Conservation (phyloP, 2,113 vertebrate genomes). For the Cygnus buccinator region DNA sequence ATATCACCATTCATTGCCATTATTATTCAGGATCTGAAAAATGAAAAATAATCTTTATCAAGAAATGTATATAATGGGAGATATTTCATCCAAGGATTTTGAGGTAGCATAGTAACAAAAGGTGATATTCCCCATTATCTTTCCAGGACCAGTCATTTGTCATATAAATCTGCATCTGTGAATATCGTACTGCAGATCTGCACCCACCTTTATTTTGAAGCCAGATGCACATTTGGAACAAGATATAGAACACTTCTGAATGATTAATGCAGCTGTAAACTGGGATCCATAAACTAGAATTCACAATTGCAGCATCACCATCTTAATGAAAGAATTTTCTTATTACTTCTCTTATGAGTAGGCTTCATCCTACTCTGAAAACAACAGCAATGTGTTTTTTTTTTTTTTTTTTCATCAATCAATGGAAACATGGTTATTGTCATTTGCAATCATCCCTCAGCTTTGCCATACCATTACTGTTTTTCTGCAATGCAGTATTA, state of each 20-base stretch:
- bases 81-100: neutral
- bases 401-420: neutral
- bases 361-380: neutral
- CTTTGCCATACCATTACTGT: neutral
- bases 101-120: neutral
- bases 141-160: constrained; percentile 78
- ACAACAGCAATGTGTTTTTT: neutral
- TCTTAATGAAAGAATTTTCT: constrained; percentile 1
- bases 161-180: constrained; percentile 78
- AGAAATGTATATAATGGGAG: neutral
- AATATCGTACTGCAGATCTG: constrained; percentile 80
- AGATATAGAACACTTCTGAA: neutral
- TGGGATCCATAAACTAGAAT: neutral
- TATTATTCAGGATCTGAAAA: neutral
- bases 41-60: neutral
- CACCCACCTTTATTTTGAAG: constrained; percentile 87
- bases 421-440: neutral
- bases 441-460: neutral
- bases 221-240: constrained; percentile 20
- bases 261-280: neutral
- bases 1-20: neutral
- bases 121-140: constrained; percentile 70
- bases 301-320: neutral
- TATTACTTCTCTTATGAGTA: neutral
- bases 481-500: constrained; percentile 34